Evolutionary conservation across 2,797 vertebrate species (phyloP), one percentile per base, ranked within the genome.

Genomic region (Lacerta bilineata): DNA sequence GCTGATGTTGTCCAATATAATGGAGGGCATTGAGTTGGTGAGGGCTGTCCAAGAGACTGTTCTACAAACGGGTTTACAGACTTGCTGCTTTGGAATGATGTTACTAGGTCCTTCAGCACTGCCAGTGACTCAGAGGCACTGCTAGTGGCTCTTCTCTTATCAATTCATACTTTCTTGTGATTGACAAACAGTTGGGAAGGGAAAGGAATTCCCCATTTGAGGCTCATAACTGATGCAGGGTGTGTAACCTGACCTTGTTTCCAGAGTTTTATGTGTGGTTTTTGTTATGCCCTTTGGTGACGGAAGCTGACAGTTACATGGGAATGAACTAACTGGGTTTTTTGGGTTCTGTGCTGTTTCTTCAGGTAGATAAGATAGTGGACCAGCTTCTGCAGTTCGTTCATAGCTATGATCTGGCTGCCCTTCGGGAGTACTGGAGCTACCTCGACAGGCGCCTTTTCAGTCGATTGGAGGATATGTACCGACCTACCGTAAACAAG

Each of bases 361-460:
- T 80, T 8, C 92, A 99, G 99, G 99, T 99, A 95, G 99, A 99
- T 95, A 98, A 98, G 94, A 99, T 99, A 93, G 98, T 99, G 27
- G 99, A 99, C 0, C 99, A 99, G 95, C 95, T 99, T 80, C 98
- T 98, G 95, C 98, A 98, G 91, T 97, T 98, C 7, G 97, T 99
- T 90, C 98, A 98, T 95, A 97, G 84, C 90, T 99, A 97, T 1
- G 99, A 99, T 84, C 96, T 99, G 92, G 77, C 92, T 0, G 98
- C 98, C 8, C 95, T 99, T 80, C 97, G 98, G 91, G 98, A 99
- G 92, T 99, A 99, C 90, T 99, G 99, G 99, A 95, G 96, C 41
- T 99, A 99, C 89, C 95, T 99, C 89, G 98, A 99, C 92, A 96
- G 97, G 0, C 96, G 98, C 8, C 98, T 99, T 5, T 99, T 99